Base-by-base conservation (phyloP, 2,888 invertebrate genomes). In the Eupeodes latifasciatus region DNA sequence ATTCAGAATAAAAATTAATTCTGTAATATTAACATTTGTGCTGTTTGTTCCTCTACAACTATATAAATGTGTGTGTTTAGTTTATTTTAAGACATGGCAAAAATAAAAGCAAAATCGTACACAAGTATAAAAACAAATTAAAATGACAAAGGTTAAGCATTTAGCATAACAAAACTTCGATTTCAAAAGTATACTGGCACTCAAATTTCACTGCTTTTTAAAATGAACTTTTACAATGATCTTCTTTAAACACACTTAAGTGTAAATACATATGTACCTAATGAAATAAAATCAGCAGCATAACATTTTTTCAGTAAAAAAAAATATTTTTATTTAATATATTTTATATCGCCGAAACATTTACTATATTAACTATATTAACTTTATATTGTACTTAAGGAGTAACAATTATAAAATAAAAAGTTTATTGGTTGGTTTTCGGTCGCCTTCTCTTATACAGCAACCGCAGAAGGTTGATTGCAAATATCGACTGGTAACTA, bases 371-470 rank as follows among this genome's bases (percentile, higher is more conserved):
- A n/a, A n/a, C n/a, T 81, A 72, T 5, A 51, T 79, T 81, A 36
- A 81, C 77, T 86, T 82, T 61, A 71, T 77, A 79, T 89, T 66
- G 71, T 78, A 69, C 34, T 57, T 59, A 83, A 80, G 49, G 44
- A 59, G 10, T 19, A 83, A 44, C 81, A 74, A 75, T 81, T 69
- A 79, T 77, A 51, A 19, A 77, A 81, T 34, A 78, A 85, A 84
- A 81, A 75, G 77, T 90, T 91, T 91, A 91, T 93, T 93, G 93
- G 93, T 93, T 93, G 93, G 93, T 92, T 93, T 93, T 95, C 95
- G 94, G 96, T 96, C 96, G 96, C 96, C 96, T 96, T 96, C 96
- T 96, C 96, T 95, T 94, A 95, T 96, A 96, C 96, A 96, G 96
- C 96, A 96, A 95, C 96, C 95, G 96, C 96, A 95, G 96, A 96